These are phyloP conservation scores for Channallabes apus DNA, from an alignment of 2,797 vertebrate genomes.

Conservation along the genomic window DNA sequence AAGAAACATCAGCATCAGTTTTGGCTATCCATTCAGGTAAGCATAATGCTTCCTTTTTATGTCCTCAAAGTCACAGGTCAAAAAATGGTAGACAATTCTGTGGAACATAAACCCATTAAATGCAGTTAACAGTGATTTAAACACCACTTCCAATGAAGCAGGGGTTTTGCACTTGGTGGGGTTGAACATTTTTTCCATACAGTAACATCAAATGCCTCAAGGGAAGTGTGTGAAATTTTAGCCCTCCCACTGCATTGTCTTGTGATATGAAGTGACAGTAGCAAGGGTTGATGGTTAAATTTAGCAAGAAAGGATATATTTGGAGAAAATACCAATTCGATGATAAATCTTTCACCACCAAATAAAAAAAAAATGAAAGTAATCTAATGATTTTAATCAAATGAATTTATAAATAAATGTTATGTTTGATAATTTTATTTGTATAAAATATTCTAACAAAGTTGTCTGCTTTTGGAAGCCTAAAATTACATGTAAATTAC, in stretches of 20 bases:
- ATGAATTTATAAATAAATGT: neutral
- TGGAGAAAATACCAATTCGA: neutral
- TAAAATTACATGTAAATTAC: neutral
- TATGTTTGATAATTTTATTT: no score
- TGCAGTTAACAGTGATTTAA: neutral
- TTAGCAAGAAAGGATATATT: constrained; percentile 1
- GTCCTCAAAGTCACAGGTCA: neutral
- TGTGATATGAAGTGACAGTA: constrained; percentile 39
- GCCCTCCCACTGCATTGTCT: constrained; percentile 24
- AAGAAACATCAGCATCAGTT: constrained; percentile 89
- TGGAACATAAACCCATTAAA: neutral
- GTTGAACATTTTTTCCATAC: constrained; percentile 15
- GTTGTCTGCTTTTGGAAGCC: neutral
- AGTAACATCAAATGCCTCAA: constrained; percentile 17
- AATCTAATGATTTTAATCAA: neutral
- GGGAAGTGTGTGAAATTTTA: constrained; percentile 22
- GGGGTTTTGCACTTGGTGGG: neutral
- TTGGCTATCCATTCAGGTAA: constrained; percentile 97
- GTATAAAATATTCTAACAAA: neutral
- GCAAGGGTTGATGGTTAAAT: constrained; percentile 28
- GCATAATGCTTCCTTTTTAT: neutral
- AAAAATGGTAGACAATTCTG: neutral
- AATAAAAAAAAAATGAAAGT: neutral
- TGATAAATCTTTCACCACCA: neutral
- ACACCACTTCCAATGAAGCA: neutral